A percentile compares a stretch with the other conserved stretches of the same genome.
These are phyloP conservation scores for Euwallacea fornicatus DNA, from an alignment of 1,140 invertebrate genomes.

Conservation along the genomic window DNA sequence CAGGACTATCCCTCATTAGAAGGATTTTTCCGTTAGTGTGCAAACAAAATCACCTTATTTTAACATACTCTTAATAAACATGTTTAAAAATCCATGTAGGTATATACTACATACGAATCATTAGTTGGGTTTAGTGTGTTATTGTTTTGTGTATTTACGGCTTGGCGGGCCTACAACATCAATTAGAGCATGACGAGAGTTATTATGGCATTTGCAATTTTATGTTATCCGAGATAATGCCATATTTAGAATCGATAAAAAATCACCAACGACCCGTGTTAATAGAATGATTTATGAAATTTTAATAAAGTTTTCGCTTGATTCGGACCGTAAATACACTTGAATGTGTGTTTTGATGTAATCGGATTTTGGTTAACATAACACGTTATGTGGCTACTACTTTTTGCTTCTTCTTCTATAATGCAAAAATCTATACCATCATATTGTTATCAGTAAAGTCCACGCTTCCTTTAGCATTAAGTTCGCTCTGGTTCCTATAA, in stretches of 20 bases:
- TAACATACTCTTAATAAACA: background rate
- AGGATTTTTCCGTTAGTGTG: too few relatives aligned
- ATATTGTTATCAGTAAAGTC: too few relatives aligned
- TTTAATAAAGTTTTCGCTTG: slow-evolving; percentile 11
- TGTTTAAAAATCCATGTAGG: background rate
- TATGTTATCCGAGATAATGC: slow-evolving; percentile 22
- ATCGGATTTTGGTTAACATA: too few relatives aligned
- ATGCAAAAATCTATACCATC: too few relatives aligned
- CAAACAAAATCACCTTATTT: too few relatives aligned
- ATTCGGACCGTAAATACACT: background rate
- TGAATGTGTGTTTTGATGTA: too few relatives aligned
- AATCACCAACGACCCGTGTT: background rate
- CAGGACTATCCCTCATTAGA: too few relatives aligned
- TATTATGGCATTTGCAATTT: slow-evolving; percentile 28
- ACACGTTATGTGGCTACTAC: too few relatives aligned
- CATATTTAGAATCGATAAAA: slow-evolving; percentile 20
- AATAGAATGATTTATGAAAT: slow-evolving; percentile 24
- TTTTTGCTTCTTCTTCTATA: too few relatives aligned
- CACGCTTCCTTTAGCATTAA: too few relatives aligned
- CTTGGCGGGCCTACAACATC: slow-evolving; percentile 15
- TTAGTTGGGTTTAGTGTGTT: slow-evolving; percentile 11
- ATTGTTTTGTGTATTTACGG: slow-evolving; percentile 17
- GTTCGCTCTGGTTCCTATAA: too few relatives aligned
- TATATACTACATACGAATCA: background rate
- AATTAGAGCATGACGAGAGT: slow-evolving; percentile 33